Evolutionary conservation across 1,140 invertebrate species (phyloP), one percentile per base, ranked within the genome.

Genomic region (Dinothrombium tinctorium): DNA sequence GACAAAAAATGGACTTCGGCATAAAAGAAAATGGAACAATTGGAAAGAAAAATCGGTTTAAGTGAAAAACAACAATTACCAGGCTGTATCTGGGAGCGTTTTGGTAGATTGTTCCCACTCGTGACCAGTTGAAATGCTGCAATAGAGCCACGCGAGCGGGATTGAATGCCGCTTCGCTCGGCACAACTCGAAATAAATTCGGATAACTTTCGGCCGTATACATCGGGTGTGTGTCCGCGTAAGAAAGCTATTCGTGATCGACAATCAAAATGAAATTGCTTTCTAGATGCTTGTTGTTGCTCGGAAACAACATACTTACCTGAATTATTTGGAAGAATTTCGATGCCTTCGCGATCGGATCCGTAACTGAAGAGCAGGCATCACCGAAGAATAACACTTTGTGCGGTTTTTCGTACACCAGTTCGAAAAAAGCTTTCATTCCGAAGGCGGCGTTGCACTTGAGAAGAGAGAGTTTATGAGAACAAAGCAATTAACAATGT

Each of bases 391-490:
- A 65, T 72, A 94, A 86, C 47, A 92, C 64, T 58, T 90, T 94
- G 52, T 76, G 49, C 67, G 5, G 86, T 76, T 4, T 72, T 69
- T 55, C 74, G 63, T 87, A 77, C 75, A 96, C 87, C 81, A 94
- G 87, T 59, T 95, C 89, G 61, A 95, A 95, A 57, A 96, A 90
- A 1, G 83, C 77, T 58, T 92, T 92, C 45, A 95, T 86, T 2
- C 87, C 89, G n/a, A 92, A 79, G 0, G 87, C 86, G 19, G 90
- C 81, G 59, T 92, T 89, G 59, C 90, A 95, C 89, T 96, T 65
- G 8, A 66, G 68, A 47, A 50, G 55, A 49, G 43, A 54, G 43
- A 54, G n/a, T n/a, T n/a, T n/a, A n/a, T n/a, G n/a, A n/a, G n/a
- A n/a, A n/a, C n/a, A n/a, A n/a, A n/a, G n/a, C n/a, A n/a, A n/a